Evolutionary conservation across 2,797 vertebrate genomes (phyloP).

Genomic region (Muraenolepis orangiensis): DNA sequence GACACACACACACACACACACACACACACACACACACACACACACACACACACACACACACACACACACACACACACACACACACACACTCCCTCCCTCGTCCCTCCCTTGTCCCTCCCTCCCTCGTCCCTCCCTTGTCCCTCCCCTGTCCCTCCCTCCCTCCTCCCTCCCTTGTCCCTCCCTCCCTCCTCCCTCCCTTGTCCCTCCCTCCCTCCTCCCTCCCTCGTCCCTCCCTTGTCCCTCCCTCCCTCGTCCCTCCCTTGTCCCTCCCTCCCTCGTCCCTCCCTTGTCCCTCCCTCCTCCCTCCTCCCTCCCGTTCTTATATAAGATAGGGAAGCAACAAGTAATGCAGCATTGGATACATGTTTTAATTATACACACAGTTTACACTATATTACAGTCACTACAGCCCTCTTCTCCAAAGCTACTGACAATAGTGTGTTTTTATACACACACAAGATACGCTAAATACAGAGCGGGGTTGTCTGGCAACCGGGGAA

Average conservation of each 20-base stretch:
- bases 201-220: background rate
- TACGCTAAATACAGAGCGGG: too few relatives aligned
- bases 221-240: background rate
- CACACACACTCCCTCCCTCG: constrained; percentile 8
- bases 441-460: too few relatives aligned
- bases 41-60: constrained; percentile 7
- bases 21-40: constrained; percentile 2
- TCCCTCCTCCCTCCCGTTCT: background rate
- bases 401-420: too few relatives aligned
- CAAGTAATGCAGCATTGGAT: background rate
- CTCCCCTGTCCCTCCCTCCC: too few relatives aligned
- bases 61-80: background rate
- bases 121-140: background rate
- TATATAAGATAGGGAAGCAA: constrained; percentile 12
- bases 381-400: too few relatives aligned
- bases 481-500: too few relatives aligned
- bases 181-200: background rate
- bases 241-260: background rate
- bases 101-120: background rate
- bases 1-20: background rate
- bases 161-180: background rate
- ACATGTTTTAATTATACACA: background rate
- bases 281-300: background rate
- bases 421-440: too few relatives aligned
- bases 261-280: background rate